Evolutionary conservation across 2,888 invertebrate species (phyloP).

Genomic region (Drosophila recens): DNA sequence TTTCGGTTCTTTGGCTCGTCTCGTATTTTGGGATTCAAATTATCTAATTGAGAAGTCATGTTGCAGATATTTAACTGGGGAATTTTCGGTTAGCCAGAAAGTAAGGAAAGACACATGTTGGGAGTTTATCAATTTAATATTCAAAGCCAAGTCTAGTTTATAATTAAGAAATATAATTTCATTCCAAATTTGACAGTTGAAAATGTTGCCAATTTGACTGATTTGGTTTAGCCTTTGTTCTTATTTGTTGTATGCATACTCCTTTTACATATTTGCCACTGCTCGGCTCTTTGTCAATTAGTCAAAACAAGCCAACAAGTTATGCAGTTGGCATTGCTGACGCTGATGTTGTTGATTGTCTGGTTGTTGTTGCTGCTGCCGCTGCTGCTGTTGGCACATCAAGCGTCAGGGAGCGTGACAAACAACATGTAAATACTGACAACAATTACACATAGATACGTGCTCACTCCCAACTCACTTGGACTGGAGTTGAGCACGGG

Average conservation of each 20-base stretch:
- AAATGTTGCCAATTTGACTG: slow-evolving; percentile 30
- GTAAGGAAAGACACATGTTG: neutral
- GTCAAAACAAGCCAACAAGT: slow-evolving; percentile 68
- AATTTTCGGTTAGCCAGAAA: neutral
- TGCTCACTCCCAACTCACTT: neutral
- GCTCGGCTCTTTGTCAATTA: slow-evolving; percentile 68
- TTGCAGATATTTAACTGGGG: slow-evolving; percentile 22
- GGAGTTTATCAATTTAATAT: neutral
- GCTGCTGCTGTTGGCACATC: slow-evolving; percentile 46
- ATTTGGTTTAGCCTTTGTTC: slow-evolving; percentile 7
- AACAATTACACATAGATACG: slow-evolving; percentile 35
- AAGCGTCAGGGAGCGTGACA: slow-evolving; percentile 51
- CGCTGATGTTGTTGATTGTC: slow-evolving; percentile 5
- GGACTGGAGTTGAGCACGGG: neutral
- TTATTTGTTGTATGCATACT: slow-evolving; percentile 16
- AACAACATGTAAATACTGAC: slow-evolving; percentile 70
- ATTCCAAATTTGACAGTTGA: neutral
- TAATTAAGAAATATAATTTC: slow-evolving; percentile 10
- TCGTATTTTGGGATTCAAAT: slow-evolving; percentile 17
- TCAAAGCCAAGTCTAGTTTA: neutral
- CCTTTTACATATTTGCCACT: slow-evolving; percentile 27
- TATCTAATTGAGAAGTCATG: slow-evolving; percentile 40
- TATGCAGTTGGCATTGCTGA: slow-evolving; percentile 45
- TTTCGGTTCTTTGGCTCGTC: slow-evolving; percentile 50
- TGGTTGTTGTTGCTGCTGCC: slow-evolving; percentile 27